phyloP scores from a whole-genome alignment of 2,888 invertebrate species.

The Neria commutata region DNA sequence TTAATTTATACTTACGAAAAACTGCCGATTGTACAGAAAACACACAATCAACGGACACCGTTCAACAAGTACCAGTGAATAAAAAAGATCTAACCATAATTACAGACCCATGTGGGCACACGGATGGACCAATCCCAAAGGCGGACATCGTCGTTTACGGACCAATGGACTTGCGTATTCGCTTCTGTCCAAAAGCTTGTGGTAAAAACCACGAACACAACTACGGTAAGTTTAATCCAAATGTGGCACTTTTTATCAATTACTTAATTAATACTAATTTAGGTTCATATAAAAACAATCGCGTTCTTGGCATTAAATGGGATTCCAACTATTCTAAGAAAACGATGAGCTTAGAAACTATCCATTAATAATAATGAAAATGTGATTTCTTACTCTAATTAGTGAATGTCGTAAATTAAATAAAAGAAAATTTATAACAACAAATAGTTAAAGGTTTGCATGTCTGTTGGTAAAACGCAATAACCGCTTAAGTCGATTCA shows the following conservation, averaged over 20 bases:
- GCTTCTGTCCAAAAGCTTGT: slow-evolving; percentile 48
- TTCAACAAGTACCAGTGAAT: slow-evolving; percentile 43
- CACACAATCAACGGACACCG: slow-evolving; percentile 24
- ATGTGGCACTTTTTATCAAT: not conserved
- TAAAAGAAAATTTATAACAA: too few species aligned
- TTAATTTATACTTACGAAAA: not conserved
- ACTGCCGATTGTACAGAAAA: slow-evolving; percentile 28
- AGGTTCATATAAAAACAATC: slow-evolving; percentile 25
- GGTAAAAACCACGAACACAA: slow-evolving; percentile 46
- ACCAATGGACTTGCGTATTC: slow-evolving; percentile 50
- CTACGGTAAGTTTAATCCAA: slow-evolving; percentile 37
- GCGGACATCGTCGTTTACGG: slow-evolving; percentile 47
- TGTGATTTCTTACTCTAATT: too few species aligned
- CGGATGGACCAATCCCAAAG: slow-evolving; percentile 42
- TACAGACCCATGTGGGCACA: slow-evolving; percentile 7
- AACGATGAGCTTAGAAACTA: slow-evolving; percentile 30
- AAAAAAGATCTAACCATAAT: slow-evolving; percentile 32
- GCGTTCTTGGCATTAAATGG: slow-evolving; percentile 43
- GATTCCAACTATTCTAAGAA: slow-evolving; percentile 29
- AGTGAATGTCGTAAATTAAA: too few species aligned
- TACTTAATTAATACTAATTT: slow-evolving; percentile 1
- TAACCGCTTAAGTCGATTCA: too few species aligned
- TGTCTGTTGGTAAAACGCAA: too few species aligned
- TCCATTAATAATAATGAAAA: too few species aligned
- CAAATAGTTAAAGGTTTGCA: too few species aligned